A percentile compares a stretch with the other conserved stretches of the same genome.
Evolutionary conservation across 1,140 invertebrate species (phyloP).

Genomic region (Hylaeus anthracinus): DNA sequence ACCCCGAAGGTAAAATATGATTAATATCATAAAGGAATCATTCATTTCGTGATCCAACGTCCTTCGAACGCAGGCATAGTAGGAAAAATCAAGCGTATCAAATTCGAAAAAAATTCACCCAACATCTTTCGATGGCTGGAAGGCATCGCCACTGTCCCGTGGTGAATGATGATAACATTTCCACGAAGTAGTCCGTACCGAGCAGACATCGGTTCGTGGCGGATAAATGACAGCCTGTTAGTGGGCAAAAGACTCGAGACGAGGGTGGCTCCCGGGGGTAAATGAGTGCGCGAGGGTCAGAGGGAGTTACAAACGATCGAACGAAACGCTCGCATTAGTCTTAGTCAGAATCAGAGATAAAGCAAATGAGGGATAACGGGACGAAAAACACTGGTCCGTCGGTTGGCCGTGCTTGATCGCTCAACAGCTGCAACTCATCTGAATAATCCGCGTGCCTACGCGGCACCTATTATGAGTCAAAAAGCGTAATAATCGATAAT

Average conservation of each 20-base stretch:
- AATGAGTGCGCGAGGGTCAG: conserved; percentile 57
- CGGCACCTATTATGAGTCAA: conserved; percentile 36
- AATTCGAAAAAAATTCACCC: background rate
- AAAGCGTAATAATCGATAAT: conserved; percentile 55
- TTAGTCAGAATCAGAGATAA: conserved; percentile 77
- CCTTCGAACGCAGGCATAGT: no score
- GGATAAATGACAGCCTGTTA: conserved; percentile 69
- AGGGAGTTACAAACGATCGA: conserved; percentile 73
- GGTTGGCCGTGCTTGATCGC: conserved; percentile 39
- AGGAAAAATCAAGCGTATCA: no score
- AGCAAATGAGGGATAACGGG: conserved; percentile 67
- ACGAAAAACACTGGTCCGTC: conserved; percentile 64
- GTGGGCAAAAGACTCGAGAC: conserved; percentile 60
- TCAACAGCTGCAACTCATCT: conserved; percentile 48
- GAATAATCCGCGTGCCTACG: conserved; percentile 50
- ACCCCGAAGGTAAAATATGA: no score
- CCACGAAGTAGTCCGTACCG: conserved; percentile 52
- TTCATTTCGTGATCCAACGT: no score
- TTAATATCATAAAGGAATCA: no score
- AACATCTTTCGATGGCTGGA: background rate
- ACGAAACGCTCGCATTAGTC: conserved; percentile 74
- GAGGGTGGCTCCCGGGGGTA: conserved; percentile 55
- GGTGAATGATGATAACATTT: conserved; percentile 48
- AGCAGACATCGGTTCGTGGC: conserved; percentile 53
- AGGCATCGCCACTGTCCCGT: background rate